Percentiles rank a stretch among this genome's conserved stretches.
phyloP scores from a whole-genome alignment of 1,140 invertebrate genomes.

The Tetramorium simillimum region DNA sequence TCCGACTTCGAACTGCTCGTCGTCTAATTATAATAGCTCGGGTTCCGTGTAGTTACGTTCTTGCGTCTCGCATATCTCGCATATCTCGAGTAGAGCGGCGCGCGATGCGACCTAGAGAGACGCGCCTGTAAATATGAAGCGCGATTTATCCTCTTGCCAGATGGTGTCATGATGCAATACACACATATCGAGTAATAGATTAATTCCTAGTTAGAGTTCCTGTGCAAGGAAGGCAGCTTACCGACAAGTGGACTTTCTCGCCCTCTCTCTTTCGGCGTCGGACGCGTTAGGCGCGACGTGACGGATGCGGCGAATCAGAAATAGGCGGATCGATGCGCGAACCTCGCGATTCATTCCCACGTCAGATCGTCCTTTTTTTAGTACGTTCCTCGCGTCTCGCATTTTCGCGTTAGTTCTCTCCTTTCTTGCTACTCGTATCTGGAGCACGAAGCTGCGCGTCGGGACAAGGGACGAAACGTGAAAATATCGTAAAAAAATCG shows the following conservation, averaged over 20 bases:
- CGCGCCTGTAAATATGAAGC: conserved; percentile 62
- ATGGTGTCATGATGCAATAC: conserved; percentile 69
- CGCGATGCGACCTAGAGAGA: conserved; percentile 1
- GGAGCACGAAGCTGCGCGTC: conserved; percentile 1
- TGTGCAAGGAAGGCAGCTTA: conserved; percentile 58
- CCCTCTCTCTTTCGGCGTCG: conserved; percentile 43
- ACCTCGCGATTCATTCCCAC: conserved; percentile 13
- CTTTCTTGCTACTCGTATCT: conserved; percentile 47
- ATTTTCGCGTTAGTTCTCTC: background rate
- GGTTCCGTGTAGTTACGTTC: conserved; percentile 23
- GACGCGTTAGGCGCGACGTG: background rate
- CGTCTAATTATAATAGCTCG: conserved; percentile 36
- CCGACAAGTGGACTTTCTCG: conserved; percentile 51
- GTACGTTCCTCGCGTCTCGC: background rate
- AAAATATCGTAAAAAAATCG: background rate
- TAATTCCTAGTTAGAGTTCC: conserved; percentile 76
- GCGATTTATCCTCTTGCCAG: conserved; percentile 68
- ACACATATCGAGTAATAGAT: conserved; percentile 65
- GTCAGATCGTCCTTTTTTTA: background rate
- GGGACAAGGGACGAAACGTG: background rate
- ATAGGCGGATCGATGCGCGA: conserved; percentile 33
- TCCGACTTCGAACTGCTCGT: background rate
- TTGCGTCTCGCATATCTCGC: conserved; percentile 31
- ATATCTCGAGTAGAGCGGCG: conserved; percentile 9
- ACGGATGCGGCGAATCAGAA: conserved; percentile 15